phyloP scores from a whole-genome alignment of 2,888 invertebrate species.

The Aspidiotus rigidus region DNA sequence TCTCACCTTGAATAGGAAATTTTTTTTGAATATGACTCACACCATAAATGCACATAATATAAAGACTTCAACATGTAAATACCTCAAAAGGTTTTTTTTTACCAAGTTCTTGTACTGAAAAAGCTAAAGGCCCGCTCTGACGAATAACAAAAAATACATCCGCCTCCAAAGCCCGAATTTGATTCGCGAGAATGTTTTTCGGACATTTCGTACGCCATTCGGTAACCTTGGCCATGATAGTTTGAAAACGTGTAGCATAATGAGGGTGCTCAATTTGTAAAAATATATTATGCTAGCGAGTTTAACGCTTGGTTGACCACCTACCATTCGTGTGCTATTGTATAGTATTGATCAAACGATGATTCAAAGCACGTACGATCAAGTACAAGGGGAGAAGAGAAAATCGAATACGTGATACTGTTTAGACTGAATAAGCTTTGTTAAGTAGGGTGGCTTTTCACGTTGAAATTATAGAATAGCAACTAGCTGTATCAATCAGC shows the following conservation, averaged over 20 bases:
- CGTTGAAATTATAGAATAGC: too few species aligned
- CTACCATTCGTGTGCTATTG: too few species aligned
- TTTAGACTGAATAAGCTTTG: too few species aligned
- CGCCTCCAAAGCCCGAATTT: slow-evolving; percentile 18
- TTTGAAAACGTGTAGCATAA: background rate
- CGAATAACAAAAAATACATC: slow-evolving; percentile 14
- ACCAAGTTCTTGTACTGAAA: slow-evolving; percentile 15
- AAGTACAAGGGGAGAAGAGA: too few species aligned
- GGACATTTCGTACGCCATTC: slow-evolving; percentile 20
- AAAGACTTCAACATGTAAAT: slow-evolving; percentile 6
- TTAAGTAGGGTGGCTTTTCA: too few species aligned
- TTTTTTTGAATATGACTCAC: background rate
- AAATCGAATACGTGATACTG: too few species aligned
- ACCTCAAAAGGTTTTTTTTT: slow-evolving; percentile 20
- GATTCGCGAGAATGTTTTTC: slow-evolving; percentile 7
- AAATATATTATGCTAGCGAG: too few species aligned
- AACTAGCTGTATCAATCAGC: too few species aligned
- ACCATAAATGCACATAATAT: background rate
- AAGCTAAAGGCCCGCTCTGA: slow-evolving; percentile 29
- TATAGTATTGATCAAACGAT: too few species aligned
- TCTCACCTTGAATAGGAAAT: slow-evolving; percentile 11
- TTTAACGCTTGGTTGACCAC: too few species aligned
- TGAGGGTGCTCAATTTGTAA: too few species aligned
- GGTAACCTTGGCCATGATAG: background rate
- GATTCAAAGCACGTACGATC: too few species aligned